Percentiles rank a stretch among this genome's conserved stretches.
Evolutionary conservation across 2,888 invertebrate species (phyloP).

Genomic region (Piscicola geometra): DNA sequence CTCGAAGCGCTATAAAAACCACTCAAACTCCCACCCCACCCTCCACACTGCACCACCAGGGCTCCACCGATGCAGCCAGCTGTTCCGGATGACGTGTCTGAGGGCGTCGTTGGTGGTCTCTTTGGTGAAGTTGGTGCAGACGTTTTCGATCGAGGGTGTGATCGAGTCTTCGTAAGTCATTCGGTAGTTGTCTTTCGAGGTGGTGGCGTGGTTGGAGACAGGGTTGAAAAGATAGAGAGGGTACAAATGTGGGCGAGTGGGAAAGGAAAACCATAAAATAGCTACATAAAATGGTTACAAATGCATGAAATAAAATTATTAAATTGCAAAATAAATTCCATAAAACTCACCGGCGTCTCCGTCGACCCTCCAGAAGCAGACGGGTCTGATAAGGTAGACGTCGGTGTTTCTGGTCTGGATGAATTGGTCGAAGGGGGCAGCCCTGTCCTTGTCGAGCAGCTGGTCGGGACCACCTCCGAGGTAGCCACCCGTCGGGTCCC

Average conservation of each 20-base stretch:
- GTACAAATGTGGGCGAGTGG: too few species aligned
- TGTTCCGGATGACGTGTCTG: not conserved
- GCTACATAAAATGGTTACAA: too few species aligned
- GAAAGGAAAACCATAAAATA: too few species aligned
- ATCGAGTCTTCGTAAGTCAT: not conserved
- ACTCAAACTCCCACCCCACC: too few species aligned
- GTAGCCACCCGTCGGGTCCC: too few species aligned
- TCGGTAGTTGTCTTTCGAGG: not conserved
- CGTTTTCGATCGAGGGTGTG: not conserved
- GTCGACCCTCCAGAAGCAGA: conserved; percentile 2
- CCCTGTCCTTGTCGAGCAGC: too few species aligned
- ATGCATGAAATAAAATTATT: not conserved
- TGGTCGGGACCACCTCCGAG: too few species aligned
- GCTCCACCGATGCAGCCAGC: conserved; percentile 16
- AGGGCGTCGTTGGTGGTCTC: not conserved
- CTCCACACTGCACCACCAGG: too few species aligned
- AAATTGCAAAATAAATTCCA: not conserved
- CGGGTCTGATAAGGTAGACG: not conserved
- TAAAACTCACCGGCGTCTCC: not conserved
- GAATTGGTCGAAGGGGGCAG: too few species aligned
- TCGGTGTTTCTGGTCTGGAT: not conserved
- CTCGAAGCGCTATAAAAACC: too few species aligned
- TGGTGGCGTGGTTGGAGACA: too few species aligned
- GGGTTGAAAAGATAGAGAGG: too few species aligned
- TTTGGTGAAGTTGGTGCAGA: not conserved